Conservation (phyloP, 2,797 vertebrate genomes). For the Chelidonichthys spinosus region DNA sequence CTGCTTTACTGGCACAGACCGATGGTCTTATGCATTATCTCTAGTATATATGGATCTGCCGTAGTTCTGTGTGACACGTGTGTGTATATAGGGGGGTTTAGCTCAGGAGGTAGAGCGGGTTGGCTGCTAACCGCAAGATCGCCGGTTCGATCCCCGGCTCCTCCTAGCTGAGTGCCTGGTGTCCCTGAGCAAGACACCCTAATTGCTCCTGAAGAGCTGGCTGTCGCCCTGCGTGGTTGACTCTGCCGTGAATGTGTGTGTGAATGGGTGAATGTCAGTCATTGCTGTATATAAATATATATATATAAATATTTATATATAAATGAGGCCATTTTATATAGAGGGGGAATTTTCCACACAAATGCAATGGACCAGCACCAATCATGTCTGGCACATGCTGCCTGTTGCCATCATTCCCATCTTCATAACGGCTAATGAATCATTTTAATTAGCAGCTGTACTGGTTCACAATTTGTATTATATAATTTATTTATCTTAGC, state of each 20-base stretch:
- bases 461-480: background rate
- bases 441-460: conserved; percentile 55
- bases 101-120: too few relatives aligned
- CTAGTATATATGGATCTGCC: conserved; percentile 43
- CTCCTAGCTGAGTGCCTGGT: too few relatives aligned
- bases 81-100: conserved; percentile 1
- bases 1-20: conserved; percentile 31
- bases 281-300: too few relatives aligned
- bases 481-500: background rate
- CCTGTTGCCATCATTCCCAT: conserved; percentile 11
- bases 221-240: too few relatives aligned
- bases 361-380: conserved; percentile 29
- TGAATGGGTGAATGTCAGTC: too few relatives aligned
- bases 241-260: too few relatives aligned
- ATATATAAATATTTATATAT: too few relatives aligned
- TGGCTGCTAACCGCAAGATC: too few relatives aligned
- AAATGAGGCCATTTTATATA: too few relatives aligned
- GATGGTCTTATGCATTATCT: conserved; percentile 8
- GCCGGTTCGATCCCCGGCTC: too few relatives aligned
- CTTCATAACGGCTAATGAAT: conserved; percentile 39
- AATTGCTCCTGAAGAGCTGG: too few relatives aligned
- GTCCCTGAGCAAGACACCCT: too few relatives aligned
- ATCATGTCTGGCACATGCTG: conserved; percentile 34
- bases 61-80: conserved; percentile 30
- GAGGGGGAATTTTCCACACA: conserved; percentile 23